Evolutionary conservation across 1,140 invertebrate genomes (phyloP), one percentile per base, ranked within the genome.

Genomic region (Drosophila kikkawai): DNA sequence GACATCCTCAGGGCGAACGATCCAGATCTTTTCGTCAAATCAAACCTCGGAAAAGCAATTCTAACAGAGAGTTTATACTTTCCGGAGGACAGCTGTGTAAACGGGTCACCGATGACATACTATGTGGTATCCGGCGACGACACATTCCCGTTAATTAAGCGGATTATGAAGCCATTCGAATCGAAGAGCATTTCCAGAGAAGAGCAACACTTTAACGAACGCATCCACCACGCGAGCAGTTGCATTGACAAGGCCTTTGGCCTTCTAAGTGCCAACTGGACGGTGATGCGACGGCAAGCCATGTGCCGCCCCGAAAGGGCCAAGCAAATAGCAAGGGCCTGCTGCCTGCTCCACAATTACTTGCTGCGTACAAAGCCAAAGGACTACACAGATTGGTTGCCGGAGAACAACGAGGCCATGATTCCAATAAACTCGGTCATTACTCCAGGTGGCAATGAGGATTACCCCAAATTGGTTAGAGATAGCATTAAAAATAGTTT

Each of bases 311-410:
- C 53, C 13, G 19, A 39, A 2, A 37, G 13, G 8, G 53, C 36
- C 13, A 55, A 26, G 19, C 13, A 15, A 22, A 55, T 55, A 39
- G 53, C 53, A 55, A 39, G 12, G 13, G 53, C 53, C 5, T 55
- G 53, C 36, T 55, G 53, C 19, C 36, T 55, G 13, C 53, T 55
- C 36, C 53, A 55, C 36, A 55, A 55, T 11, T 39, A 39, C 19
- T 19, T 39, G 19, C 34, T 37, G 13, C 53, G 53, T n/a, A 55
- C 36, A 22, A 22, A 22, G 13, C 53, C 53, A 39, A 13, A 36
- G 3, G 51, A 55, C 4, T 55, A 37, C 13, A 22, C 8, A 7
- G 4, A 55, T 26, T 22, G 53, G 13, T 22, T 13, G 8, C 17
- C 19, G 8, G 8, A 15, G 13, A 7, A n/a, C 4, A 13, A 22